Percentiles rank a stretch among this genome's conserved stretches.
Conservation (phyloP, 1,140 invertebrate species). For the Lerema accius region DNA sequence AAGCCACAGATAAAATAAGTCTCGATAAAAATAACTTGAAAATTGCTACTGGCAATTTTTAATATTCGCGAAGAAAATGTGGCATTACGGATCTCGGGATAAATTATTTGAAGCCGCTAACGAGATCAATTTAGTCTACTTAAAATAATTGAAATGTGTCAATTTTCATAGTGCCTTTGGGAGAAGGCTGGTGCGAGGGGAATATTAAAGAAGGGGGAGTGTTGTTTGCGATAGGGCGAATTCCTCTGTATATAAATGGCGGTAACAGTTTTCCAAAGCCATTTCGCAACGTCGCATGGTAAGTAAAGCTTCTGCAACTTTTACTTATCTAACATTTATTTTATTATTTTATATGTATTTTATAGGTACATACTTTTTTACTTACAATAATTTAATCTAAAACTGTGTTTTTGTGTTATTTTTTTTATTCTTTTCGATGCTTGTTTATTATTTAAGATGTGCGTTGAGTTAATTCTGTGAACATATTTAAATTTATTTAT, state of each 20-base stretch:
- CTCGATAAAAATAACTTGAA: slow-evolving; percentile 21
- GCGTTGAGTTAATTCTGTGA: no score
- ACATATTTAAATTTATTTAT: no score
- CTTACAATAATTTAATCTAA: no score
- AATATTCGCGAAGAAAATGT: slow-evolving; percentile 29
- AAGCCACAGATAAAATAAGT: not conserved
- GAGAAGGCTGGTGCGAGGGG: slow-evolving; percentile 60
- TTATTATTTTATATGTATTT: no score
- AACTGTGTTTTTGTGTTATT: no score
- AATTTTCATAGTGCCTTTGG: slow-evolving; percentile 59
- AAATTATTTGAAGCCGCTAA: slow-evolving; percentile 50
- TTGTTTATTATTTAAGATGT: no score
- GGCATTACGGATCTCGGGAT: slow-evolving; percentile 28
- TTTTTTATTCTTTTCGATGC: no score
- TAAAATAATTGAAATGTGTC: slow-evolving; percentile 76
- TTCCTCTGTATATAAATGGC: slow-evolving; percentile 57
- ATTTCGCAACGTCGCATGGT: slow-evolving; percentile 44
- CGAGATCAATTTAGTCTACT: slow-evolving; percentile 54
- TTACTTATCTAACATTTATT: slow-evolving; percentile 6
- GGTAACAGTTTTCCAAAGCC: slow-evolving; percentile 39
- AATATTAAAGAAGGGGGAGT: slow-evolving; percentile 77
- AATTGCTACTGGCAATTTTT: slow-evolving; percentile 25
- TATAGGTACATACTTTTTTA: no score
- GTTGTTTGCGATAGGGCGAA: slow-evolving; percentile 53
- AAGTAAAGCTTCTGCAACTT: slow-evolving; percentile 33